Conservation (phyloP, 2,888 invertebrate species). For the Listrodromus nycthemerus region DNA sequence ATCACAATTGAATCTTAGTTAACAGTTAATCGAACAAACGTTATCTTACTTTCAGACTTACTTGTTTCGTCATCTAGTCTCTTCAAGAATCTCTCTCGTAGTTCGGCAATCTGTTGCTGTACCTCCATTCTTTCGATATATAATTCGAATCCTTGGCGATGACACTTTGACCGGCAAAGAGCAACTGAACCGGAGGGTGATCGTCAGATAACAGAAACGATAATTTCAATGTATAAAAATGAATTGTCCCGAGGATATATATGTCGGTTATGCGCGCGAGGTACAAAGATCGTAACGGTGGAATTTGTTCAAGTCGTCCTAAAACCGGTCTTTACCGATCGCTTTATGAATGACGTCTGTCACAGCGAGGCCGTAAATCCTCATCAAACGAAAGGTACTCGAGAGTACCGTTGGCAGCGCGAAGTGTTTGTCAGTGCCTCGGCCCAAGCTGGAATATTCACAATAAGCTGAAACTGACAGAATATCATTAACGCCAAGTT, state of each 20-base stretch:
- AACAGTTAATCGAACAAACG: constrained; percentile 5
- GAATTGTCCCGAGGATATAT: constrained; percentile 22
- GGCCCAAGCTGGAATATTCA: neutral
- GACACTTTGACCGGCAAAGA: constrained; percentile 76
- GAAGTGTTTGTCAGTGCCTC: constrained; percentile 4
- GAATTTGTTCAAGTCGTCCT: constrained; percentile 20
- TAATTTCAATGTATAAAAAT: constrained; percentile 46
- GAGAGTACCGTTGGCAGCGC: neutral
- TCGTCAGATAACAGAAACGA: constrained; percentile 39
- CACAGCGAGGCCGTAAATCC: constrained; percentile 33
- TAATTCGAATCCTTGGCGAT: constrained; percentile 61
- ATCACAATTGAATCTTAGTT: neutral
- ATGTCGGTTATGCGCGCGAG: constrained; percentile 20
- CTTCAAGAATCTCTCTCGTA: constrained; percentile 80
- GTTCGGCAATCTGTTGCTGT: constrained; percentile 77
- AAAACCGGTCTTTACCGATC: constrained; percentile 6
- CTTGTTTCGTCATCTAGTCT: constrained; percentile 79
- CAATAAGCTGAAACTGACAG: neutral
- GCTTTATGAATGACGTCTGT: constrained; percentile 44
- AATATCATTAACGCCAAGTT: neutral
- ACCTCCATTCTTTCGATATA: constrained; percentile 74
- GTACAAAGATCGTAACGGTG: constrained; percentile 39
- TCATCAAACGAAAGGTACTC: neutral
- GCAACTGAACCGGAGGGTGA: constrained; percentile 44
- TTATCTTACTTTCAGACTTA: constrained; percentile 76